Evolutionary conservation across 2,113 vertebrate species (phyloP).

Genomic region (Phrynosoma platyrhinos): DNA sequence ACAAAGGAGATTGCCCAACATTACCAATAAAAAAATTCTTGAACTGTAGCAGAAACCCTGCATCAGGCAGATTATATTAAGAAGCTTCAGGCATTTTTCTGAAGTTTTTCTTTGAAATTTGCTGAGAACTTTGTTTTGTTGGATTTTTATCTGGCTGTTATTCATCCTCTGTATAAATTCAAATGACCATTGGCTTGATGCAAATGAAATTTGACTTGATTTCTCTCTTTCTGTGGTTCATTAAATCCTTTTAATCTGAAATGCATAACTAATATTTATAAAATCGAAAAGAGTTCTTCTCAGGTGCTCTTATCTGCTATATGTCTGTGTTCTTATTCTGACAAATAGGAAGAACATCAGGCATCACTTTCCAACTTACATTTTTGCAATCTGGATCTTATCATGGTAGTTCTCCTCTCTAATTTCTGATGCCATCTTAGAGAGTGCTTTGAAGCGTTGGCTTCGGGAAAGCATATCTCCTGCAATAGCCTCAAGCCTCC

Average conservation of each 20-base stretch:
- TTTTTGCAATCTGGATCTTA: conserved; percentile 77
- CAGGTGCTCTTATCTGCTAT: not conserved
- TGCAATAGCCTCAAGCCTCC: conserved; percentile 84
- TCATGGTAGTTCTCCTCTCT: conserved; percentile 83
- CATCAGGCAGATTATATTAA: not conserved
- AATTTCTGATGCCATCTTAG: conserved; percentile 80
- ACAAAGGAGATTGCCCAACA: not conserved
- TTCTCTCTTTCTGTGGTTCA: not conserved
- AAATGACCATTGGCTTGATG: no score
- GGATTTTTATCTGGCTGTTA: not conserved
- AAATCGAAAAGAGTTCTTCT: not conserved
- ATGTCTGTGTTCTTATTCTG: not conserved
- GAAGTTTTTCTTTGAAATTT: not conserved
- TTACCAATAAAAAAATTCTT: not conserved
- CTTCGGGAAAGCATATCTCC: conserved; percentile 84
- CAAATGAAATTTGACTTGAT: not conserved
- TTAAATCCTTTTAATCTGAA: not conserved
- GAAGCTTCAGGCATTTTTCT: not conserved
- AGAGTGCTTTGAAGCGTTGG: conserved; percentile 84
- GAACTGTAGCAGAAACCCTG: no score
- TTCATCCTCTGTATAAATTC: not conserved
- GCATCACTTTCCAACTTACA: conserved; percentile 67
- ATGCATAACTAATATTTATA: not conserved
- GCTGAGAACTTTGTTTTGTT: not conserved
- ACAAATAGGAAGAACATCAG: not conserved